These are phyloP conservation scores for Trypoxylus dichotomus DNA, from an alignment of 1,140 invertebrate genomes.

Conservation along the genomic window DNA sequence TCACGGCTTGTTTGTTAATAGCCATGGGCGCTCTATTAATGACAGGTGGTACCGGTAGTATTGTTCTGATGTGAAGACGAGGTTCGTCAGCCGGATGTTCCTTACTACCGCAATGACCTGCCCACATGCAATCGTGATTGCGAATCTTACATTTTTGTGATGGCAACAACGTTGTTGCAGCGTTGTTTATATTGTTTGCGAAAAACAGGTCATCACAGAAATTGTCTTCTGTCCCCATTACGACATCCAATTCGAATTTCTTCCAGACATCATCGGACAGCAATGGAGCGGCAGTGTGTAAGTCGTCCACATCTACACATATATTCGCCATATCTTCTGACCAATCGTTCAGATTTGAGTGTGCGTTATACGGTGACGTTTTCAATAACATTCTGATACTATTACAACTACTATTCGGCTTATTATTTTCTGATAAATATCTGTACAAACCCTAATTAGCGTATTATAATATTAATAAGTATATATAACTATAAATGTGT, in stretches of 20 bases:
- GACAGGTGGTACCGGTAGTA: conserved; percentile 6
- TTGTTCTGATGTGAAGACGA: conserved; percentile 32
- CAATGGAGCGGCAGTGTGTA: conserved; percentile 24
- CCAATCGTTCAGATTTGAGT: conserved; percentile 14
- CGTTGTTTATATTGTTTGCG: not conserved
- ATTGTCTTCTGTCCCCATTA: conserved; percentile 28
- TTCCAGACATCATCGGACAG: conserved; percentile 49
- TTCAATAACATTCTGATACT: conserved; percentile 19
- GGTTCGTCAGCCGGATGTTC: conserved; percentile 52
- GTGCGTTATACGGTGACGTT: conserved; percentile 13
- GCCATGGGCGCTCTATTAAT: conserved; percentile 23
- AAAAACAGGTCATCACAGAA: not conserved
- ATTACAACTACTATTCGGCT: not conserved
- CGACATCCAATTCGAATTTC: conserved; percentile 45
- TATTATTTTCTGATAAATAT: conserved; percentile 18
- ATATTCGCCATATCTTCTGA: conserved; percentile 12
- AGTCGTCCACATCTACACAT: conserved; percentile 14
- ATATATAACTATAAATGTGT: conserved; percentile 28
- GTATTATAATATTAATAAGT: conserved; percentile 21
- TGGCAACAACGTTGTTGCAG: not conserved
- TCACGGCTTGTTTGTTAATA: conserved; percentile 8
- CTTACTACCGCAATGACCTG: conserved; percentile 60
- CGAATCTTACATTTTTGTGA: conserved; percentile 49
- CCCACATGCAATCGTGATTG: conserved; percentile 72
- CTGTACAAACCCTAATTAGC: conserved; percentile 2